phyloP scores from a whole-genome alignment of 2,888 invertebrate species.

The Diaprepes abbreviatus region DNA sequence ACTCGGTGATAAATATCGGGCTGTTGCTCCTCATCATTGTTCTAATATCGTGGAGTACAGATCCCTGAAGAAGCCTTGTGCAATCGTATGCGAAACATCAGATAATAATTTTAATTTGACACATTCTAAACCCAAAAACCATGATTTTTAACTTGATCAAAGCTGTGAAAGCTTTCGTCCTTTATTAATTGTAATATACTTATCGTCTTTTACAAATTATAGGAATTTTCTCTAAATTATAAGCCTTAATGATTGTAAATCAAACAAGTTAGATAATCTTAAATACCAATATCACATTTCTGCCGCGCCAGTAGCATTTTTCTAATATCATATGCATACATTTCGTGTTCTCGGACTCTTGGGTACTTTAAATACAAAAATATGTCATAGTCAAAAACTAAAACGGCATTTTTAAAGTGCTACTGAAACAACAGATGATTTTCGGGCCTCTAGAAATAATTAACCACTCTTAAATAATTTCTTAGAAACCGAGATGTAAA shows the following conservation, averaged over 20 bases:
- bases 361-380: slow-evolving; percentile 20
- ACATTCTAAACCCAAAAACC: no score
- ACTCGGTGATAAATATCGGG: no score
- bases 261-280: slow-evolving; percentile 31
- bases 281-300: slow-evolving; percentile 35
- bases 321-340: slow-evolving; percentile 24
- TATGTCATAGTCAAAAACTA: slow-evolving; percentile 26
- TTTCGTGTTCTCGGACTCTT: slow-evolving; percentile 5
- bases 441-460: slow-evolving; percentile 35
- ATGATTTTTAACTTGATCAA: no score
- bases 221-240: neutral
- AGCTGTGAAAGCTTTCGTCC: no score
- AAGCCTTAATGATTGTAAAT: neutral
- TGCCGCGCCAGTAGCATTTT: slow-evolving; percentile 29
- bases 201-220: no score
- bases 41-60: no score
- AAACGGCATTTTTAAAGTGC: slow-evolving; percentile 42
- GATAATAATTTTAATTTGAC: no score
- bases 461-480: slow-evolving; percentile 34
- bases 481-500: slow-evolving; percentile 38
- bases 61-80: no score
- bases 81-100: no score
- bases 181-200: no score
- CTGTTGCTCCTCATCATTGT: no score
- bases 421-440: slow-evolving; percentile 38